Evolutionary conservation across 2,797 vertebrate genomes (phyloP), one percentile per base, ranked within the genome.

Genomic region (Clarias fuscus): DNA sequence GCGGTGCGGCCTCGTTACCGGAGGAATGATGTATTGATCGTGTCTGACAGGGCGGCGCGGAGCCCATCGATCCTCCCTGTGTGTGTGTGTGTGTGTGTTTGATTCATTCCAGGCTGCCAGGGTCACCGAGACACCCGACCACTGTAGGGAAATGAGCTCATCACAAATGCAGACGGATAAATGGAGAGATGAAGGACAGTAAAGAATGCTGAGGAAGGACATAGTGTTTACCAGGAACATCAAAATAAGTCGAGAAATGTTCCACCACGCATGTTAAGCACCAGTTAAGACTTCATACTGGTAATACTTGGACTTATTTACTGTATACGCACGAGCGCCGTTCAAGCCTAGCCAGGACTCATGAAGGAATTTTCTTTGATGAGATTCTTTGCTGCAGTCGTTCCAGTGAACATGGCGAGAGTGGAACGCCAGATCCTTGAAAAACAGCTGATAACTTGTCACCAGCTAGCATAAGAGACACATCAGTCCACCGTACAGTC

Each of bases 21-120:
- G 96, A 96, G 95, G 96, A 96, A 96, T 97, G 96, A 97, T 94
- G 91, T 97, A 98, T 98, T 96, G 98, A 99, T 97, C 94, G 88
- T 43, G 90, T 92, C 93, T 97, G 97, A 97, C 97, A 96, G 94
- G 94, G 92, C 93, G 95, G 95, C 95, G 95, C 95, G 94, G 95
- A 93, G 85, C 94, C 94, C 92, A 97, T 98, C 96, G 96, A 97
- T 98, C 33, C 75, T 84, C 40, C 82, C 48, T 68, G 40, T 85
- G 85, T 79, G 80, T 85, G 78, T 87, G 88, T 56, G 81, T 70
- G 48, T 77, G 78, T 64, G 79, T 73, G 79, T 76, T 33, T 78
- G 83, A 90, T 89, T 82, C 86, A 82, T 96, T 92, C 90, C 85
- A 90, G 93, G 94, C 95, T 93, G 88, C 82, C 87, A 91, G 94